Conservation (phyloP, 2,797 vertebrate species). For the Lutjanus argentimaculatus region DNA sequence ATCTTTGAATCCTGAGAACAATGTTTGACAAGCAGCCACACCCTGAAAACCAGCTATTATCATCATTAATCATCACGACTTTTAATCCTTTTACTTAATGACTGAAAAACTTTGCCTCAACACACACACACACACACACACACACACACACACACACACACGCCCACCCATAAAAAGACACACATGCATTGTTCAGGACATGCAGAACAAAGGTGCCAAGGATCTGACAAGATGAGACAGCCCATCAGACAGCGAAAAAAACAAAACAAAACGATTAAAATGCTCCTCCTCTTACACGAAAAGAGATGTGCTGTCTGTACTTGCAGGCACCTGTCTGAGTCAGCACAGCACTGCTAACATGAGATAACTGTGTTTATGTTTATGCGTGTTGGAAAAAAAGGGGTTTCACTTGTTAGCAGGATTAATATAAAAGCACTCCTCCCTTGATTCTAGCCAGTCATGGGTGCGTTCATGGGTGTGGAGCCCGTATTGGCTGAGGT, state of each 20-base stretch:
- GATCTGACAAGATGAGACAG: conserved; percentile 46
- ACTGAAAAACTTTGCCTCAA: conserved; percentile 45
- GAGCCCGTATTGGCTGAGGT: not conserved
- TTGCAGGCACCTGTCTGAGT: conserved; percentile 34
- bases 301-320: conserved; percentile 48
- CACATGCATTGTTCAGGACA: not conserved
- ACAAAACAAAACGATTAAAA: conserved; percentile 49
- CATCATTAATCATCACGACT: conserved; percentile 21
- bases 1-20: conserved; percentile 21
- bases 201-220: not conserved
- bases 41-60: conserved; percentile 32
- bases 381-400: conserved; percentile 9
- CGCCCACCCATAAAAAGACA: conserved; percentile 9
- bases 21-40: conserved; percentile 29
- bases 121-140: conserved; percentile 28
- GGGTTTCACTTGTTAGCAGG: conserved; percentile 12
- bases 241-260: conserved; percentile 7
- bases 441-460: conserved; percentile 14
- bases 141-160: conserved; percentile 12
- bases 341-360: conserved; percentile 4
- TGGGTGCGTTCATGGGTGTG: conserved; percentile 63
- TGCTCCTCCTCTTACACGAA: not conserved
- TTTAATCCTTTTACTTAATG: conserved; percentile 30
- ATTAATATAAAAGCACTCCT: conserved; percentile 17
- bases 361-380: not conserved